Percentiles rank a stretch among this genome's conserved stretches.
Conservation (phyloP, 1,140 invertebrate genomes). For the Anastrepha ludens region DNA sequence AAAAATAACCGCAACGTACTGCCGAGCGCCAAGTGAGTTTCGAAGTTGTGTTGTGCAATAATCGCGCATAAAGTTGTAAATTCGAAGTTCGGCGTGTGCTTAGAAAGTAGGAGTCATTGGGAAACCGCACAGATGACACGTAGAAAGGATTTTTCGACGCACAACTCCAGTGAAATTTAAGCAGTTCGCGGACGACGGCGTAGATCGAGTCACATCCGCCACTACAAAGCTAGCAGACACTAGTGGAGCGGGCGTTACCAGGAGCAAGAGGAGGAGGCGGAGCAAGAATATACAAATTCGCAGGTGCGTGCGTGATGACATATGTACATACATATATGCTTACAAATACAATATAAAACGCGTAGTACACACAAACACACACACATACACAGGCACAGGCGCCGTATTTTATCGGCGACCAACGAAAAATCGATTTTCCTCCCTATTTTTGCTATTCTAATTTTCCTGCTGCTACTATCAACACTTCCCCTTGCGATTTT, state of each 20-base stretch:
- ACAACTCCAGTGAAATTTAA: slow-evolving; percentile 11
- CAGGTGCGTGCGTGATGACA: slow-evolving; percentile 1
- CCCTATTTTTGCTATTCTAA: not conserved
- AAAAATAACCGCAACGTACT: not conserved
- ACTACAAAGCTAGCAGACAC: not conserved
- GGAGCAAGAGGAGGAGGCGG: not conserved
- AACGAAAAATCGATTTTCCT: slow-evolving; percentile 51
- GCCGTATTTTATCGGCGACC: slow-evolving; percentile 3
- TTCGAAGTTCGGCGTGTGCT: slow-evolving; percentile 15
- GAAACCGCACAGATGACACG: not conserved
- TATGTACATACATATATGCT: not conserved
- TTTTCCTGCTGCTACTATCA: not conserved
- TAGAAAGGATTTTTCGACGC: not conserved
- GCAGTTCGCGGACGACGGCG: not conserved
- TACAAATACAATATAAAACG: not conserved
- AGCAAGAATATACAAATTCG: not conserved
- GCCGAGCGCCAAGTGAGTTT: not conserved
- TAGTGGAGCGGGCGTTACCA: not conserved
- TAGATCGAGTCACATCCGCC: not conserved
- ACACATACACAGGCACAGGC: not conserved
- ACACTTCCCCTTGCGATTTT: not conserved
- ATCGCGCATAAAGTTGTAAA: slow-evolving; percentile 29
- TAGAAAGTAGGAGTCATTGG: not conserved
- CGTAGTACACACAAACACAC: not conserved
- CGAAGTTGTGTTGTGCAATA: slow-evolving; percentile 49